A percentile compares a stretch with the other conserved stretches of the same genome.
These are phyloP conservation scores for Bombyx mandarina DNA, from an alignment of 1,140 invertebrate genomes.

Conservation along the genomic window DNA sequence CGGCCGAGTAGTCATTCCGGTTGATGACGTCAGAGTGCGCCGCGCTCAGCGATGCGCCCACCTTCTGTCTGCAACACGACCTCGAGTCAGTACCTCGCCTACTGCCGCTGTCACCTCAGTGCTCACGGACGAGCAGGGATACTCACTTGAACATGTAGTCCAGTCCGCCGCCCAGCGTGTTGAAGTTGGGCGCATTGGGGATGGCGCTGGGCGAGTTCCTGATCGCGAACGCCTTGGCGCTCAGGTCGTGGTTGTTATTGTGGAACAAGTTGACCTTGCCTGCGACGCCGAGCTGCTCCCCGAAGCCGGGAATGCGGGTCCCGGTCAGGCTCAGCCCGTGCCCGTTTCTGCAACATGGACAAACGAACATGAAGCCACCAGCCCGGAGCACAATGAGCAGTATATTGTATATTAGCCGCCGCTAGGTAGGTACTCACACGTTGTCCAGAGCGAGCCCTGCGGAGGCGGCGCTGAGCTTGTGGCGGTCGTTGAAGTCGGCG, in stretches of 20 bases:
- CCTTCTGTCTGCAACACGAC: conserved; percentile 22
- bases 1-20: conserved; percentile 34
- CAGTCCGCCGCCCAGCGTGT: conserved; percentile 32
- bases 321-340: conserved; percentile 23
- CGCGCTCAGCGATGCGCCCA: conserved; percentile 31
- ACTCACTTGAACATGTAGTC: conserved; percentile 39
- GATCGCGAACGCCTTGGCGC: conserved; percentile 32
- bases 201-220: conserved; percentile 26
- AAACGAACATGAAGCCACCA: no score
- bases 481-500: conserved; percentile 4
- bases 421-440: conserved; percentile 22
- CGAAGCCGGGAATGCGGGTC: conserved; percentile 25
- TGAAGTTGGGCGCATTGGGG: conserved; percentile 27
- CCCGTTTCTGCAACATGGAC: conserved; percentile 14
- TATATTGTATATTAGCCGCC: not conserved
- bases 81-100: not conserved
- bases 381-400: no score
- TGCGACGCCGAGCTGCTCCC: conserved; percentile 27
- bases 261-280: conserved; percentile 32
- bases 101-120: no score
- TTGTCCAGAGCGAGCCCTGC: conserved; percentile 32
- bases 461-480: conserved; percentile 16
- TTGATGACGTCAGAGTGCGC: conserved; percentile 31
- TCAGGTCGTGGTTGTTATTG: conserved; percentile 32
- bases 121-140: not conserved